Conservation (phyloP, 2,797 vertebrate genomes). For the Sebastolobus altivelis region DNA sequence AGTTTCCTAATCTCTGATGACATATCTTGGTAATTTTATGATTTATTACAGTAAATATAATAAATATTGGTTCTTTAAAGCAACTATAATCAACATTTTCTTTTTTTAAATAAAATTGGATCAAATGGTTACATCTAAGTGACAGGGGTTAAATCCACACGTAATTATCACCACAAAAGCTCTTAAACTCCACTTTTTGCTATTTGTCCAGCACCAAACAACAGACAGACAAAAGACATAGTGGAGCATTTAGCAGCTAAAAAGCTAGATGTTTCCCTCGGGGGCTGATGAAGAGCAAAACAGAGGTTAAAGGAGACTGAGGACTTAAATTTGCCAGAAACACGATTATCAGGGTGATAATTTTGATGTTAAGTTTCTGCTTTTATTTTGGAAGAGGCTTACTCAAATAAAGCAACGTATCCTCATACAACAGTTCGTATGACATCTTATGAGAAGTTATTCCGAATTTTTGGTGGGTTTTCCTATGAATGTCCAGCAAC, state of each 20-base stretch:
- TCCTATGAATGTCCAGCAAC: too few relatives aligned
- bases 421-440: too few relatives aligned
- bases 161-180: not conserved
- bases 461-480: too few relatives aligned
- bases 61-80: not conserved
- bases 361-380: not conserved
- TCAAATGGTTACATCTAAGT: not conserved
- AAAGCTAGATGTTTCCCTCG: not conserved
- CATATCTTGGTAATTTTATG: too few relatives aligned
- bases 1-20: too few relatives aligned
- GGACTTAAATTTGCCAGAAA: not conserved
- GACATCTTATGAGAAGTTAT: too few relatives aligned
- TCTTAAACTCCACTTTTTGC: too few relatives aligned
- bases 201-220: not conserved
- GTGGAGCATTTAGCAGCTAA: not conserved
- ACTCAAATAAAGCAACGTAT: too few relatives aligned
- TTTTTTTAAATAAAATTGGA: not conserved
- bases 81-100: not conserved
- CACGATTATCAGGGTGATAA: not conserved
- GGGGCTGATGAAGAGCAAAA: not conserved
- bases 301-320: not conserved
- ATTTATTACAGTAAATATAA: too few relatives aligned
- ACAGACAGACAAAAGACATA: not conserved
- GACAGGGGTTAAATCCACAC: not conserved
- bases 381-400: not conserved